These are phyloP conservation scores for Trididemnum clinides DNA, from an alignment of 23 tunicate genomes.

Conservation along the genomic window DNA sequence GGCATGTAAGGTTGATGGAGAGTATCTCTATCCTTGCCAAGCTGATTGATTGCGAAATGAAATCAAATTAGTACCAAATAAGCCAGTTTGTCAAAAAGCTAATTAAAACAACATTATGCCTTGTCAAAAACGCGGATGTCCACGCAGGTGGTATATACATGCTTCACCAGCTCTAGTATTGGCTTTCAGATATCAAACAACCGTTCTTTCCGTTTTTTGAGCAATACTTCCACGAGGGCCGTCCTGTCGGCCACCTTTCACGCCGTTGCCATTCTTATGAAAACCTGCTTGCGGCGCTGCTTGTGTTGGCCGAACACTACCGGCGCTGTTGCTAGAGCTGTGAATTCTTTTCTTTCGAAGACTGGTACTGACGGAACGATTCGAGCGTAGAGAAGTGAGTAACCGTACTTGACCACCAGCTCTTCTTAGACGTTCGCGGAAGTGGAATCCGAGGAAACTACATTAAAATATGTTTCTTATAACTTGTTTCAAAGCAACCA, in stretches of 20 bases:
- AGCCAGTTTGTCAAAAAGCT: no score
- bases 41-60: neutral
- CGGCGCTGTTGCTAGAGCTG: conserved; percentile 25
- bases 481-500: no score
- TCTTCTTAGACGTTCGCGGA: conserved; percentile 13
- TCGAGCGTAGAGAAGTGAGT: conserved; percentile 2
- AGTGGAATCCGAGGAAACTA: conserved; percentile 21
- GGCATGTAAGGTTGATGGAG: neutral
- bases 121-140: no score
- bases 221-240: neutral
- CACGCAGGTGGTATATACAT: no score
- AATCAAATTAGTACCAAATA: no score
- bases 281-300: neutral
- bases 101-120: no score
- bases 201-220: conserved; percentile 1
- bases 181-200: neutral
- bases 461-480: neutral
- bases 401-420: conserved; percentile 10
- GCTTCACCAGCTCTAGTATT: no score
- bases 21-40: neutral
- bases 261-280: neutral
- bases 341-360: neutral
- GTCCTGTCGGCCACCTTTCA: neutral
- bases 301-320: neutral
- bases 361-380: neutral